Evolutionary conservation across 53 echinoderm and acorn worm species (phyloP).

Genomic region (Luidia sarsii): DNA sequence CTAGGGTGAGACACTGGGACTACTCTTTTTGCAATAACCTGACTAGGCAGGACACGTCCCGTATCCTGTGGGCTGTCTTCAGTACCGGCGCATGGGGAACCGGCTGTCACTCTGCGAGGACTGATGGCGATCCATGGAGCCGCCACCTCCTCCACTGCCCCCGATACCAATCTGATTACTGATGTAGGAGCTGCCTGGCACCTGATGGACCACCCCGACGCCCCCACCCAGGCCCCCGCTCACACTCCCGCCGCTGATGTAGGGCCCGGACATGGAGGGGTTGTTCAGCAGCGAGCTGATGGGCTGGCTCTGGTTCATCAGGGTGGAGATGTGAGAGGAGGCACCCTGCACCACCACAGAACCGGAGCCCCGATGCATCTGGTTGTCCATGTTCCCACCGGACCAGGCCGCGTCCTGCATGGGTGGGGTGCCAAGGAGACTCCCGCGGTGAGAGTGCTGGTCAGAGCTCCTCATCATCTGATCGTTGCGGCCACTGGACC

Average conservation of each 20-base stretch:
- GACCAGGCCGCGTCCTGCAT: constrained; percentile 24
- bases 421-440: constrained; percentile 45
- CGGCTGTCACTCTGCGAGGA: constrained; percentile 45
- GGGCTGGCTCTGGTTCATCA: constrained; percentile 54
- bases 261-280: constrained; percentile 29
- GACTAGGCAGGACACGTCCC: too few relatives aligned
- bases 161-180: constrained; percentile 59
- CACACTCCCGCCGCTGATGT: constrained; percentile 45
- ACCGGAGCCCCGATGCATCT: constrained; percentile 50
- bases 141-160: constrained; percentile 42
- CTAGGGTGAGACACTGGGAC: too few relatives aligned
- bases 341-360: constrained; percentile 51
- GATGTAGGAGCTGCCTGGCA: constrained; percentile 61
- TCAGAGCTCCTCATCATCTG: constrained; percentile 20
- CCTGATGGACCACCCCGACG: constrained; percentile 31
- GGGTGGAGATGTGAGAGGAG: constrained; percentile 61
- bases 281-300: constrained; percentile 45
- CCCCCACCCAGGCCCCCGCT: constrained; percentile 54
- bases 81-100: constrained; percentile 44
- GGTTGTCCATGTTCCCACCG: constrained; percentile 10
- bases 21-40: too few relatives aligned
- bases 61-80: too few relatives aligned
- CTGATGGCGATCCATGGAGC: constrained; percentile 39
- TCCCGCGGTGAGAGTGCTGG: constrained; percentile 17
- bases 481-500: constrained; percentile 33